A percentile compares a stretch with the other conserved stretches of the same genome.
phyloP scores from a whole-genome alignment of 2,113 vertebrate species.

The Mus spicilegus region DNA sequence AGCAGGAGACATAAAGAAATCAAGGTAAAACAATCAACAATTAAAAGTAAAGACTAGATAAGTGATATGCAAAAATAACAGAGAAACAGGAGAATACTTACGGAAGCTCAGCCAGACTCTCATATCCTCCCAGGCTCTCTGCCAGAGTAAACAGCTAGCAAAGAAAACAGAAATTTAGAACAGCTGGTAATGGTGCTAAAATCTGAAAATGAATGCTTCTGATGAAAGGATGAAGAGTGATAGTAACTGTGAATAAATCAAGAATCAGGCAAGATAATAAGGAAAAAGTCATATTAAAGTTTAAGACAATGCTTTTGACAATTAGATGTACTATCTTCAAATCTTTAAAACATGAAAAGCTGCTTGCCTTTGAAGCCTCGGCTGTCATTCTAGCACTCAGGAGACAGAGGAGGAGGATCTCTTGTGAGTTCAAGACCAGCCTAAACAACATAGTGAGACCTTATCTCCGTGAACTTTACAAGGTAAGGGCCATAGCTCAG shows the following conservation, averaged over 20 bases:
- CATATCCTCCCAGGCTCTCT: conserved; percentile 95
- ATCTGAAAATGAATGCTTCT: conserved; percentile 38
- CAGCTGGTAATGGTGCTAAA: neutral
- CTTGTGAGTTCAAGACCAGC: neutral
- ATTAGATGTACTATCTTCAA: neutral
- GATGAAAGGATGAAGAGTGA: neutral
- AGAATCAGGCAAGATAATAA: neutral
- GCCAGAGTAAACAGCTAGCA: conserved; percentile 93
- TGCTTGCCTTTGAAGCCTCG: neutral
- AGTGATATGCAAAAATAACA: neutral
- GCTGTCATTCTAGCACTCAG: neutral
- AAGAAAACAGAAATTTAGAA: conserved; percentile 33
- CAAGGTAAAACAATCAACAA: neutral
- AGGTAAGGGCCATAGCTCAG: too few species aligned
- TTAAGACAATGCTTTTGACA: neutral
- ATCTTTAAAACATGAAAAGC: conserved; percentile 1
- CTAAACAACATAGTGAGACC: too few species aligned
- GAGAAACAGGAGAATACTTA: conserved; percentile 86
- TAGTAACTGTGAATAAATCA: neutral
- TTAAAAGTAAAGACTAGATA: neutral
- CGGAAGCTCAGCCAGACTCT: conserved; percentile 97
- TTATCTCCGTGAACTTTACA: neutral
- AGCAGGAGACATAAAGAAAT: neutral
- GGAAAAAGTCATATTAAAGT: conserved; percentile 18
- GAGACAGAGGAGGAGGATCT: neutral